Evolutionary conservation across 2,888 invertebrate species (phyloP).

Genomic region (Dicranocentrus wangi): DNA sequence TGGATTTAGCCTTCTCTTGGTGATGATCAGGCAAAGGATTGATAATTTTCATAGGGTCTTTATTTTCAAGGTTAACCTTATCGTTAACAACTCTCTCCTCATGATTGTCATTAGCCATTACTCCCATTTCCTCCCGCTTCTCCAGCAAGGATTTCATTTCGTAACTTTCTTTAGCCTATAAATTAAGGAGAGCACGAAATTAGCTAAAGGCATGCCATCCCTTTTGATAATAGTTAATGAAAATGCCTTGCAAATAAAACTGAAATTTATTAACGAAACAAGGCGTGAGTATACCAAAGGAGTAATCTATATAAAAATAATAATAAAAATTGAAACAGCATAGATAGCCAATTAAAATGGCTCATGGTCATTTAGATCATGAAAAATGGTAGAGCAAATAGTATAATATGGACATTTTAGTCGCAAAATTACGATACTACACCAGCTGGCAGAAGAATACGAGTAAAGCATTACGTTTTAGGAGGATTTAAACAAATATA

Average conservation of each 20-base stretch:
- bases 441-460: no score
- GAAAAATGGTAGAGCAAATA: no score
- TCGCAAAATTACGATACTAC: no score
- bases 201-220: no score
- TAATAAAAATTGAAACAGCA: not conserved
- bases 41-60: constrained; percentile 4
- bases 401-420: no score
- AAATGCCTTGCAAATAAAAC: not conserved
- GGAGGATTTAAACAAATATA: not conserved
- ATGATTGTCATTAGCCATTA: not conserved
- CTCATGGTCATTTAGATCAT: no score
- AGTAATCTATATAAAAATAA: not conserved
- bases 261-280: not conserved
- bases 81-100: constrained; percentile 4
- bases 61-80: not conserved
- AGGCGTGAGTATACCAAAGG: not conserved
- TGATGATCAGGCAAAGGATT: constrained; percentile 1
- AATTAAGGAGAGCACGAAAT: not conserved
- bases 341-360: no score
- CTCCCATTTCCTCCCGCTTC: not conserved
- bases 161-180: constrained; percentile 9
- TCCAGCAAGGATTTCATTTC: constrained; percentile 11
- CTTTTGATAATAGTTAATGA: no score
- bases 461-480: not conserved
- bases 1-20: not conserved